phyloP scores from a whole-genome alignment of 2,113 vertebrate genomes.

The Onychorhynchus coronatus region DNA sequence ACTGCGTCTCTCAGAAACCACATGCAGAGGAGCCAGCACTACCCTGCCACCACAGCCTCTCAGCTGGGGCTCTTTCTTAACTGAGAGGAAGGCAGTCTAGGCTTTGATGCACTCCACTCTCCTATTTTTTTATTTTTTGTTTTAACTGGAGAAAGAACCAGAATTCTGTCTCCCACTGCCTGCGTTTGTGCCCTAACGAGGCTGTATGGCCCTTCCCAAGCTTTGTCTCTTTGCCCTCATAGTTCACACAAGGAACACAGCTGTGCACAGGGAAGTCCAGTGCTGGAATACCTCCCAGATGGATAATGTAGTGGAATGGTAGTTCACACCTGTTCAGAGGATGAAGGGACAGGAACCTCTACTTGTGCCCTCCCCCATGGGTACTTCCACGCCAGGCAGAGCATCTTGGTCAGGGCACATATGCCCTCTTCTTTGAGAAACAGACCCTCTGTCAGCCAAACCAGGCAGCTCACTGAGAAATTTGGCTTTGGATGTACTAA shows the following conservation, averaged over 20 bases:
- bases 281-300: neutral
- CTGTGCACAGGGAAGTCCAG: neutral
- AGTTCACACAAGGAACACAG: neutral
- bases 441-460: neutral
- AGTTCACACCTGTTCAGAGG: fast-evolving
- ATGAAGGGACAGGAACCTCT: neutral
- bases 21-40: neutral
- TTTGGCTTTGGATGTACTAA: neutral
- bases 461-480: neutral
- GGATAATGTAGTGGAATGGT: neutral
- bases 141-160: neutral
- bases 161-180: neutral
- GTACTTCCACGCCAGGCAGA: neutral
- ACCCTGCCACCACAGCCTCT: neutral
- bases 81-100: neutral
- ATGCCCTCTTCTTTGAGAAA: neutral
- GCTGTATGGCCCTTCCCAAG: neutral
- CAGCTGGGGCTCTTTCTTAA: neutral
- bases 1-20: neutral
- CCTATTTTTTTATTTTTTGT: neutral
- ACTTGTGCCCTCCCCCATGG: fast-evolving
- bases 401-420: neutral
- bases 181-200: neutral
- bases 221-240: neutral
- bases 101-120: neutral